These are phyloP conservation scores for Aplodontia rufa DNA, from an alignment of 2,113 vertebrate species.

Conservation along the genomic window DNA sequence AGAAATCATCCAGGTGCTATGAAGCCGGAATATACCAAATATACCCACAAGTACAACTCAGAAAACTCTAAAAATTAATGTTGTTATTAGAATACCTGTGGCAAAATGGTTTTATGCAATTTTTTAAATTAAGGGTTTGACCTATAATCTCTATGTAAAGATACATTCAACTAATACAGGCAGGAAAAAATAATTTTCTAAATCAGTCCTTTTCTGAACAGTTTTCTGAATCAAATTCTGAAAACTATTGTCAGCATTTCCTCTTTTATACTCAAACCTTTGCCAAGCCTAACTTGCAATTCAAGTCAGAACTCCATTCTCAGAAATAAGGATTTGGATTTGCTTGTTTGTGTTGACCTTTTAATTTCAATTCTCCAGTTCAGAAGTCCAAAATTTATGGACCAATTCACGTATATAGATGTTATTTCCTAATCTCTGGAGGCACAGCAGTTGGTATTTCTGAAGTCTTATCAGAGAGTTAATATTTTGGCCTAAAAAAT, in stretches of 20 bases:
- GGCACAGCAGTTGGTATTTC: not conserved
- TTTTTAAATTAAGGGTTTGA: constrained; percentile 10
- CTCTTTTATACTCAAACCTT: not conserved
- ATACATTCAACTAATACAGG: not conserved
- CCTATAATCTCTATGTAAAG: not conserved
- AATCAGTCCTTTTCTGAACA: not conserved
- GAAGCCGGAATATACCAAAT: not conserved
- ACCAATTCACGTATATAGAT: not conserved
- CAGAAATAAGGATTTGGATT: not conserved
- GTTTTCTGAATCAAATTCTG: not conserved
- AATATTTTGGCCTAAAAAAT: constrained; percentile 7
- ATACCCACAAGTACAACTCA: not conserved
- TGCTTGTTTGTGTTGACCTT: not conserved
- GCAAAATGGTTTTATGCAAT: not conserved
- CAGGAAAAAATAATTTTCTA: not conserved
- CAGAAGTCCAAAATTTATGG: not conserved
- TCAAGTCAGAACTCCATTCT: not conserved
- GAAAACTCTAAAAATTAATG: not conserved
- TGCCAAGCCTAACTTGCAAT: not conserved
- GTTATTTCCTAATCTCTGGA: not conserved
- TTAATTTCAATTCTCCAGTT: not conserved
- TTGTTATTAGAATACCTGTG: not conserved
- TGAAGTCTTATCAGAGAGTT: not conserved
- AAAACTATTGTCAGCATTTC: not conserved
- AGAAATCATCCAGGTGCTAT: not conserved